Evolutionary conservation across 2,113 vertebrate species (phyloP), one percentile per base, ranked within the genome.

Genomic region (Sciurus niger): DNA sequence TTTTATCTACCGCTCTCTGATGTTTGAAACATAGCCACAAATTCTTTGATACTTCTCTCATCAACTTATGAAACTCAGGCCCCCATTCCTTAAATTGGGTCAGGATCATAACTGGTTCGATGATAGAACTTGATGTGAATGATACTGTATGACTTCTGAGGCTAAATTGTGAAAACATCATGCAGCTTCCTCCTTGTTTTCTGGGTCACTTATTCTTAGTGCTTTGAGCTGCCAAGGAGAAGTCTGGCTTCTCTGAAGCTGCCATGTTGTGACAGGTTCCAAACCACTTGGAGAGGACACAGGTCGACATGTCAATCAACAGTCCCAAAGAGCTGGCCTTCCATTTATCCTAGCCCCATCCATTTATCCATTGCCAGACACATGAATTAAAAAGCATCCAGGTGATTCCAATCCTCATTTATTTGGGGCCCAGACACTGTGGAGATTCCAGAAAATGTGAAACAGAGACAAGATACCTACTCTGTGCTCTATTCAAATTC

Each of bases 351-450:
- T 60, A 95, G 46, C 43, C 60, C 67, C 55, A 20, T 16, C 30
- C n/a, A 82, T 67, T 55, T 58, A 43, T 90, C 83, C 34, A 43
- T 18, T 73, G 25, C 80, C 86, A 97, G 34, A 58, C 65, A 70
- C 18, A 20, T 34, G 48, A 88, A 70, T 53, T 24, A 82, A 22
- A 28, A 85, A 65, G 51, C 3, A 28, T 96, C 67, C 40, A 68
- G 17, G 89, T 11, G 37, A 86, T 22, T 53, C 77, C 55, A 85
- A 30, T 18, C 25, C 25, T 60, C 8, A 58, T n/a, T 25, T 53
- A 78, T 40, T 34, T 24, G 22, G 55, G 32, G 89, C 18, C 12
- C 63, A 86, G 24, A 93, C 20, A 55, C 30, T 40, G 16, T 58
- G 16, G 34, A 68, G n/a, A 60, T 24, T 40, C 25, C 46, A 73